Conservation (phyloP, 37 sponge, comb jelly and placozoan genomes). For the Amphimedon queenslandica region DNA sequence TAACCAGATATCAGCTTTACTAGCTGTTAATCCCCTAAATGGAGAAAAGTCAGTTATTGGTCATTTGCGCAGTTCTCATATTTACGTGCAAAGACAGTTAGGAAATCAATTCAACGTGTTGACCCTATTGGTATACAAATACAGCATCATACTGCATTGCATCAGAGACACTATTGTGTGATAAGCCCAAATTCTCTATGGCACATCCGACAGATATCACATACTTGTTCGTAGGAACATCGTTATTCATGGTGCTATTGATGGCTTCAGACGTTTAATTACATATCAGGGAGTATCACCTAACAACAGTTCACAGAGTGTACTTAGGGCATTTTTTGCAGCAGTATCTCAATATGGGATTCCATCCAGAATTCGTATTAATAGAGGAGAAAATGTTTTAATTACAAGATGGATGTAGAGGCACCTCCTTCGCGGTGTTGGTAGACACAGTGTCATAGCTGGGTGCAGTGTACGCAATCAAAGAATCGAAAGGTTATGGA, state of each 20-base stretch:
- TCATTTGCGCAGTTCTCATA: too few relatives aligned
- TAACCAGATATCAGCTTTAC: too few relatives aligned
- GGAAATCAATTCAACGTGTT: too few relatives aligned
- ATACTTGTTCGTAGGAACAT: too few relatives aligned
- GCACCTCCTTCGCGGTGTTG: not conserved
- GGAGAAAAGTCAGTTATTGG: too few relatives aligned
- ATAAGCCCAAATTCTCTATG: too few relatives aligned
- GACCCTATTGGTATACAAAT: too few relatives aligned
- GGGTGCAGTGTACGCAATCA: slow-evolving; percentile 55
- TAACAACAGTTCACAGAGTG: slow-evolving; percentile 43
- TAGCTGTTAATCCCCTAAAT: too few relatives aligned
- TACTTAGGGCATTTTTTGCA: slow-evolving; percentile 10
- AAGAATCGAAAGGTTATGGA: slow-evolving; percentile 53
- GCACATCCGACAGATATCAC: too few relatives aligned
- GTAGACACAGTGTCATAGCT: slow-evolving; percentile 20
- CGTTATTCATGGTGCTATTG: slow-evolving; percentile 38
- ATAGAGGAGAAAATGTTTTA: slow-evolving; percentile 42
- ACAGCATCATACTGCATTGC: too few relatives aligned
- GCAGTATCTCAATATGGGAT: slow-evolving; percentile 30
- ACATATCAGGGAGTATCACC: slow-evolving; percentile 18
- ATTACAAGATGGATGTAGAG: not conserved
- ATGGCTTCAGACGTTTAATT: slow-evolving; percentile 40
- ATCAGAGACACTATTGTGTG: too few relatives aligned
- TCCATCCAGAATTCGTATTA: slow-evolving; percentile 22
- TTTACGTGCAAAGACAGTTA: too few relatives aligned